Percentiles rank a stretch among this genome's conserved stretches.
Conservation (phyloP, 2,797 vertebrate genomes). For the Spatula clypeata region DNA sequence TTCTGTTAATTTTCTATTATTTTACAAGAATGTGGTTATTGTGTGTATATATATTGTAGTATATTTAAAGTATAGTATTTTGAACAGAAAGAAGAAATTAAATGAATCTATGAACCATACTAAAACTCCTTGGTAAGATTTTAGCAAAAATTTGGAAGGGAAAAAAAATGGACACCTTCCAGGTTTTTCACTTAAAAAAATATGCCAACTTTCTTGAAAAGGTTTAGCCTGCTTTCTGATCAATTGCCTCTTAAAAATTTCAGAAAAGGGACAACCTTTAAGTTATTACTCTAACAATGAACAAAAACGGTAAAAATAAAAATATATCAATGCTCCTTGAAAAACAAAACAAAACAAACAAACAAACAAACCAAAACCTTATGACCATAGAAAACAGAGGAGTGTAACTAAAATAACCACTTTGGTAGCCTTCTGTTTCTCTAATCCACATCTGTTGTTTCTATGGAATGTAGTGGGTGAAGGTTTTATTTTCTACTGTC, state of each 20-base stretch:
- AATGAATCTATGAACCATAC: not conserved
- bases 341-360: too few relatives aligned
- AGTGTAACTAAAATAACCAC: fast-evolving
- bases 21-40: not conserved
- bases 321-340: not conserved
- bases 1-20: not conserved
- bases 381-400: not conserved
- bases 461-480: not conserved
- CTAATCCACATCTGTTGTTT: not conserved
- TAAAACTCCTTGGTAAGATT: not conserved
- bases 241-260: not conserved
- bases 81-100: not conserved
- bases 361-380: too few relatives aligned
- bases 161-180: not conserved
- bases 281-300: not conserved
- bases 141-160: not conserved
- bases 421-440: not conserved
- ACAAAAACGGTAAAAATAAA: not conserved
- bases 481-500: not conserved
- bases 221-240: not conserved
- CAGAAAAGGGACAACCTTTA: not conserved
- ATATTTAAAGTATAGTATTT: not conserved
- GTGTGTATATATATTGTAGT: not conserved
- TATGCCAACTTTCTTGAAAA: not conserved
- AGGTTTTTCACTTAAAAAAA: not conserved